Percentiles rank a stretch among this genome's conserved stretches.
Conservation (phyloP, 2,888 invertebrate genomes). For the Chorisops tibialis region DNA sequence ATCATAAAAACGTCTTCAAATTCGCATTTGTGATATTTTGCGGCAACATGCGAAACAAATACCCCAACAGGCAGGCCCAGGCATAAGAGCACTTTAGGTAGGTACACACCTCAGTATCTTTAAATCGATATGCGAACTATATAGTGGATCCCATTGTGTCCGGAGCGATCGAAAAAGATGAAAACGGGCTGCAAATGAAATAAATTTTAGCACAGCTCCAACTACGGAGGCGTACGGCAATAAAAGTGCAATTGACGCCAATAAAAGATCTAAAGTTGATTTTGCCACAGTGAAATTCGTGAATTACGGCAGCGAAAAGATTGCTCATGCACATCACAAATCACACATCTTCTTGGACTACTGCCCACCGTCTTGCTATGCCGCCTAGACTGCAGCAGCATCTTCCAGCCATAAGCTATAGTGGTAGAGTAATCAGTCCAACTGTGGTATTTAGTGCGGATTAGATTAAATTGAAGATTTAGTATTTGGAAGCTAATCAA, state of each 20-base stretch:
- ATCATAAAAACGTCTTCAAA: too few relatives aligned
- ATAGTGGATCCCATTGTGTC: too few relatives aligned
- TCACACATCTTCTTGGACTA: background rate
- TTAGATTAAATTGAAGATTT: slow-evolving; percentile 26
- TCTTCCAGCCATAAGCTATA: slow-evolving; percentile 12
- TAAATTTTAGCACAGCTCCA: background rate
- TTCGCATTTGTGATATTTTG: too few relatives aligned
- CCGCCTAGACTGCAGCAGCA: background rate
- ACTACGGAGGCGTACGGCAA: background rate
- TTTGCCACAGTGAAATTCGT: slow-evolving; percentile 18
- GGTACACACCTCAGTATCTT: too few relatives aligned
- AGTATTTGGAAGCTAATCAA: slow-evolving; percentile 24
- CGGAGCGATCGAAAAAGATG: too few relatives aligned
- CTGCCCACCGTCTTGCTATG: slow-evolving; percentile 13
- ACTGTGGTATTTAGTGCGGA: slow-evolving; percentile 18
- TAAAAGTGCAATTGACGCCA: slow-evolving; percentile 25
- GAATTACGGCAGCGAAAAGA: slow-evolving; percentile 19
- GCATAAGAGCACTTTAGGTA: too few relatives aligned
- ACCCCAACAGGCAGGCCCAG: too few relatives aligned
- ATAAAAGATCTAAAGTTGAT: slow-evolving; percentile 22
- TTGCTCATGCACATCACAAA: slow-evolving; percentile 19
- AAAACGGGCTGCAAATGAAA: background rate
- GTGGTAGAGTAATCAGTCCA: slow-evolving; percentile 3
- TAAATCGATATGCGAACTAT: too few relatives aligned
- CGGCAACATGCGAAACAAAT: too few relatives aligned